These are phyloP conservation scores for Xyliphius kryptos DNA, from an alignment of 2,113 vertebrate species.

Conservation along the genomic window DNA sequence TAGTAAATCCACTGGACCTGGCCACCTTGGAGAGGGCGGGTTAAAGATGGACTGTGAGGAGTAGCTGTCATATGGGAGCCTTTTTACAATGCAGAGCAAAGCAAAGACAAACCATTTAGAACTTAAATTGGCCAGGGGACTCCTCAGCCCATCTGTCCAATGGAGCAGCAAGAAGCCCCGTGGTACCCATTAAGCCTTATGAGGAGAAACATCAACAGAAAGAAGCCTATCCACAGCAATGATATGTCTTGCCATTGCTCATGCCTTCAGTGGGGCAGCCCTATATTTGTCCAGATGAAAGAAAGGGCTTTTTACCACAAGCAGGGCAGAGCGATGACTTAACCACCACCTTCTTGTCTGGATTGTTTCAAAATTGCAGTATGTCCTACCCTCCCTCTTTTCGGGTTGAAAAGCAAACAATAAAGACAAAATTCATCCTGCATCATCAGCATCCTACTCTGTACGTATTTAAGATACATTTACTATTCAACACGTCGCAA, in stretches of 20 bases:
- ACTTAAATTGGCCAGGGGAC: slow-evolving; percentile 70
- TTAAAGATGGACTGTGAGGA: slow-evolving; percentile 43
- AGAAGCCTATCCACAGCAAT: slow-evolving; percentile 59
- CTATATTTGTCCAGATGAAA: slow-evolving; percentile 60
- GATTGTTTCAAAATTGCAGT: neutral
- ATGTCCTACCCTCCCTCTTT: too few species aligned
- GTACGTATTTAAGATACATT: too few species aligned
- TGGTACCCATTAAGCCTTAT: slow-evolving; percentile 65
- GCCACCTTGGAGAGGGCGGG: slow-evolving; percentile 30
- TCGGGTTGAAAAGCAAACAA: too few species aligned
- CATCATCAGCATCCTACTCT: too few species aligned
- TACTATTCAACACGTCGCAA: too few species aligned
- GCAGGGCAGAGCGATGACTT: slow-evolving; percentile 39
- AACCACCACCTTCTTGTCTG: slow-evolving; percentile 13
- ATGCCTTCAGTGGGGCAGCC: slow-evolving; percentile 53
- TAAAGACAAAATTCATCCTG: too few species aligned
- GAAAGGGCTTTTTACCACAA: slow-evolving; percentile 48
- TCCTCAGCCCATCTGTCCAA: slow-evolving; percentile 61
- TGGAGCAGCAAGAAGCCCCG: slow-evolving; percentile 57
- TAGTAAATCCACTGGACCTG: slow-evolving; percentile 54
- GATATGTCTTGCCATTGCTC: slow-evolving; percentile 59
- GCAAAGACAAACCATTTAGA: slow-evolving; percentile 73
- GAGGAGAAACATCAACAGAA: slow-evolving; percentile 54
- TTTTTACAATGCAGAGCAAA: slow-evolving; percentile 59
- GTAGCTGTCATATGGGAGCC: slow-evolving; percentile 55